Conservation (phyloP, 1,140 invertebrate genomes). For the Cydia strobilella region DNA sequence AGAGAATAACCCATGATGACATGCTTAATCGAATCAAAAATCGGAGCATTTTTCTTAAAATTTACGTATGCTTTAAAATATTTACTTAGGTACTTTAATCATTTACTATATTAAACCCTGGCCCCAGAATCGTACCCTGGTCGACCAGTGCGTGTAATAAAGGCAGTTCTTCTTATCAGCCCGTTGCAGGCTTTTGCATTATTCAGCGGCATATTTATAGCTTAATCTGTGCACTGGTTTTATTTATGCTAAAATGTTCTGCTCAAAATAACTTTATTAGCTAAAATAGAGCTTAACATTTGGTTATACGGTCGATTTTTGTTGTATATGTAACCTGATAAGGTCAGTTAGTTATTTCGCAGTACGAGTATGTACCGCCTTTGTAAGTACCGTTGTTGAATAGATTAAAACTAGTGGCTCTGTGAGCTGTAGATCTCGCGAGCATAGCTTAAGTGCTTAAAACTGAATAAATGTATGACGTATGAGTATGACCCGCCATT, state of each 20-base stretch:
- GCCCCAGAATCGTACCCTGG: background rate
- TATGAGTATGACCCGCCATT: too few relatives aligned
- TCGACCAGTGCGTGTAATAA: background rate
- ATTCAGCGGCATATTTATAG: constrained; percentile 10
- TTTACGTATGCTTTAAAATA: too few relatives aligned
- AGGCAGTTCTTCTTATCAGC: constrained; percentile 2
- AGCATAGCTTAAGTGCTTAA: too few relatives aligned
- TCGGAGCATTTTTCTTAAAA: too few relatives aligned
- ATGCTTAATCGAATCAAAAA: too few relatives aligned
- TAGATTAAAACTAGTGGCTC: too few relatives aligned
- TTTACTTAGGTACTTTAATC: background rate
- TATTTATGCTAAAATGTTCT: constrained; percentile 4
- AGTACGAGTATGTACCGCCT: too few relatives aligned
- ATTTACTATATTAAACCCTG: background rate
- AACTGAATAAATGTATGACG: too few relatives aligned
- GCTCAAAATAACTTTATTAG: background rate
- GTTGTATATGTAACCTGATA: background rate
- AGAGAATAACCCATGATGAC: too few relatives aligned
- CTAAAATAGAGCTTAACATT: background rate
- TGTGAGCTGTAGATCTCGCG: too few relatives aligned
- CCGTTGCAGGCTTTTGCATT: constrained; percentile 1
- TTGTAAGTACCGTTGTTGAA: too few relatives aligned
- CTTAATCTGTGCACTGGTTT: constrained; percentile 4
- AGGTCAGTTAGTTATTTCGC: too few relatives aligned
- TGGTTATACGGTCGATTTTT: background rate